Percentiles rank a stretch among this genome's conserved stretches.
phyloP scores from a whole-genome alignment of 2,113 vertebrate genomes.

The Leiothrix lutea region DNA sequence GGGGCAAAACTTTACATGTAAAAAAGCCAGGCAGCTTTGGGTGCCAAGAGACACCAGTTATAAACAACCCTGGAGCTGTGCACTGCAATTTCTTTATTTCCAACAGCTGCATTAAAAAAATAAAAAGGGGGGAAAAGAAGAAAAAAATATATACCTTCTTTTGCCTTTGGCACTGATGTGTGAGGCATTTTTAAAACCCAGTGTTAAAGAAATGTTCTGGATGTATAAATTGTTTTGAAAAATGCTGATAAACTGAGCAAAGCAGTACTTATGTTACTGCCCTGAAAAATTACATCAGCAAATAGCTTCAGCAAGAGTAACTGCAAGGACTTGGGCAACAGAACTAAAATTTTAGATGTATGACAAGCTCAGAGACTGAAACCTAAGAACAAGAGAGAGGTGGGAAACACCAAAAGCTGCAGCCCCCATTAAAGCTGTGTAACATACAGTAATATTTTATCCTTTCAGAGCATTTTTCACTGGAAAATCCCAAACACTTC shows the following conservation, averaged over 20 bases:
- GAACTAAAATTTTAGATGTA: not conserved
- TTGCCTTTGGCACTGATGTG: not conserved
- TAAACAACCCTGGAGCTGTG: not conserved
- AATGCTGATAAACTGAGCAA: not conserved
- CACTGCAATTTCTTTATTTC: not conserved
- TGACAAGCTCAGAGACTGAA: not conserved
- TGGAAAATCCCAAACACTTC: not conserved
- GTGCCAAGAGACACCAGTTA: not conserved
- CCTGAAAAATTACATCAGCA: not conserved
- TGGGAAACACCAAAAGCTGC: not conserved
- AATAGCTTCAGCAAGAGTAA: not conserved
- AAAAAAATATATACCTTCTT: not conserved
- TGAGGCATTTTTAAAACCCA: not conserved
- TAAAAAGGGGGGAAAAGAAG: too few relatives aligned
- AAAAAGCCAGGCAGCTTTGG: not conserved
- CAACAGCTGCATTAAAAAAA: not conserved
- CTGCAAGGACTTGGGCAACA: not conserved
- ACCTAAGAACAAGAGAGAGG: not conserved
- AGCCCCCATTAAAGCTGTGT: not conserved
- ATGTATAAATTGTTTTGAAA: not conserved
- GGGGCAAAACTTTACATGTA: not conserved
- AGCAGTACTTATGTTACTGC: fast-evolving
- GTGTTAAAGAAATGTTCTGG: not conserved
- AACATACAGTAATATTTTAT: not conserved
- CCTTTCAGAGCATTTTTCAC: not conserved